Evolutionary conservation across 2,888 invertebrate species (phyloP).

Genomic region (Herminia tarsipennalis): DNA sequence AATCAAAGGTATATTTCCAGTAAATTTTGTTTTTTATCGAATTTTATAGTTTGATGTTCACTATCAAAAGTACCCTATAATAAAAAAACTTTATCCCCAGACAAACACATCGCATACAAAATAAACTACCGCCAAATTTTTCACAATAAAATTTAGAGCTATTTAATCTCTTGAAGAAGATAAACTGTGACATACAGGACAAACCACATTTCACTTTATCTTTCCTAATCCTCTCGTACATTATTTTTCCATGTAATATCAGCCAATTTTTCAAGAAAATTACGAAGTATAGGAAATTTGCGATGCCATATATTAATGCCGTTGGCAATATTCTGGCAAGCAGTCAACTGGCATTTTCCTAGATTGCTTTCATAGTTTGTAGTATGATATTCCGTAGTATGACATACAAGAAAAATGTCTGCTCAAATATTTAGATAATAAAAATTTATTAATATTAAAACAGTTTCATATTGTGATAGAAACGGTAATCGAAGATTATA

Average conservation of each 20-base stretch:
- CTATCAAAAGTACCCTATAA: too few species aligned
- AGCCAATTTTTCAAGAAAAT: slow-evolving; percentile 3
- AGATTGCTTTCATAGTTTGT: neutral
- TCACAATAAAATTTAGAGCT: too few species aligned
- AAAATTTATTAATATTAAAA: neutral
- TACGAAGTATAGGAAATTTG: slow-evolving; percentile 5
- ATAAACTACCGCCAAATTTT: too few species aligned
- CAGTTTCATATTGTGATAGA: neutral
- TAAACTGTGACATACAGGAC: neutral
- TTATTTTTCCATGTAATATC: neutral
- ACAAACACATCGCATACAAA: too few species aligned
- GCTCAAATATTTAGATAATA: neutral
- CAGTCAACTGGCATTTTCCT: slow-evolving; percentile 22
- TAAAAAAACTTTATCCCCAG: too few species aligned
- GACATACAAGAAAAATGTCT: too few species aligned
- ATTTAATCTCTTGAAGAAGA: neutral
- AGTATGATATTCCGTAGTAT: too few species aligned
- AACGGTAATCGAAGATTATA: neutral
- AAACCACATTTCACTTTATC: neutral
- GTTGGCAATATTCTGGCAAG: slow-evolving; percentile 28
- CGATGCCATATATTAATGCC: slow-evolving; percentile 15
- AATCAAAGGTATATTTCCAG: too few species aligned
- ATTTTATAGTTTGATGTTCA: too few species aligned
- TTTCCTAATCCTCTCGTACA: neutral
- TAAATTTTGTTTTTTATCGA: too few species aligned